Evolutionary conservation across 2,113 vertebrate genomes (phyloP), one percentile per base, ranked within the genome.

Genomic region (Labrus mixtus): DNA sequence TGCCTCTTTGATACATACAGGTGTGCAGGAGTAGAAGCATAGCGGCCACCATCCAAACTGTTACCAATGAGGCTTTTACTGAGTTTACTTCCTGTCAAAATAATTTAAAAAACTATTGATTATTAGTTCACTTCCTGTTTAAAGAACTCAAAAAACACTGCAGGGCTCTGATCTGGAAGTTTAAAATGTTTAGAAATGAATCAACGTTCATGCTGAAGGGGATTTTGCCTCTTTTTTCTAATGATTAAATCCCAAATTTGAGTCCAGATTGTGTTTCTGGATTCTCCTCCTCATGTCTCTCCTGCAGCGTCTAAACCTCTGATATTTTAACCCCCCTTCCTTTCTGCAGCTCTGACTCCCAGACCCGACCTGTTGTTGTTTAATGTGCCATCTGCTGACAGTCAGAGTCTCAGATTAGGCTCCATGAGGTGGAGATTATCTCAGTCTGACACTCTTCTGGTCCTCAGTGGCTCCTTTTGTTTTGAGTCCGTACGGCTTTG

Each of bases 311-410:
- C 68, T 53, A 68, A 82, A 23, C 45, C 48, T 25, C 37, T 59
- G 46, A 51, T 51, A 17, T 64, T 60, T 71, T 45, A 70, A 73
- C 75, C 78, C 84, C 39, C 23, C n/a, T n/a, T 48, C 58, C 60
- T 70, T 5, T 2, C 39, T 46, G 6, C 12, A 51, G 2, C 29
- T 68, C 43, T 46, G 37, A 50, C 45, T 71, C 63, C 29, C 62
- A 36, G 41, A 43, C 12, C 62, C 82, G 57, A 22, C 60, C 56
- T 83, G 58, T 57, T 81, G 79, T 77, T 67, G 68, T 86, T 82
- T 63, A 66, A 77, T 63, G 61, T 51, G 23, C 90, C 90, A 90
- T 92, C 90, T 91, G 87, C 65, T 79, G 53, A 13, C 37, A 73
- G 65, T 80, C 68, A 76, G 8, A 62, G 72, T 66, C 70, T 82